phyloP scores from a whole-genome alignment of 2,113 vertebrate species.

The Laticauda laticaudata region DNA sequence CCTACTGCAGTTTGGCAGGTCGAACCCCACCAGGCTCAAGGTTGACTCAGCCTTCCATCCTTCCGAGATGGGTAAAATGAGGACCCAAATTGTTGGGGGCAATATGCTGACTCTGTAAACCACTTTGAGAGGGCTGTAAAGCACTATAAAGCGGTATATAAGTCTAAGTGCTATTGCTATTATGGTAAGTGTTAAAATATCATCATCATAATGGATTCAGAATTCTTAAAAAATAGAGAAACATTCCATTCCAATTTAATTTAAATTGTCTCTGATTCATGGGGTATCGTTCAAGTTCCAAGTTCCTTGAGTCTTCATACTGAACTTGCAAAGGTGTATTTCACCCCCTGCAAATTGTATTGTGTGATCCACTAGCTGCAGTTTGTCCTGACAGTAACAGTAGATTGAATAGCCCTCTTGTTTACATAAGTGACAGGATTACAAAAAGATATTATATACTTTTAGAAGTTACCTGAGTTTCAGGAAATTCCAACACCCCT shows the following conservation, averaged over 20 bases:
- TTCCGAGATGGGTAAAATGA: no score
- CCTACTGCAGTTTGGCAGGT: no score
- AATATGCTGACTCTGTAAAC: no score
- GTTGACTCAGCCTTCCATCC: no score
- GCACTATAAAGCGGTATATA: no score
- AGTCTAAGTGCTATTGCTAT: no score
- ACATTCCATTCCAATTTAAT: neutral
- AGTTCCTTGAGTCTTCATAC: neutral
- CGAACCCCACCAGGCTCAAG: no score
- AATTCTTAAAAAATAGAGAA: neutral
- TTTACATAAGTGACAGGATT: constrained; percentile 50
- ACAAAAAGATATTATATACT: constrained; percentile 51
- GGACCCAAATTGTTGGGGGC: no score
- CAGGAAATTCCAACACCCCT: constrained; percentile 66
- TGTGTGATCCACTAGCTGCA: neutral
- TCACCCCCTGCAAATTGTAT: neutral
- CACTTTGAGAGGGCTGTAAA: no score
- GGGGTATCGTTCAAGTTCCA: neutral
- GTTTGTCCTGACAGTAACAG: neutral
- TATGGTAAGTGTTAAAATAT: neutral
- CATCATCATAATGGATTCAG: neutral
- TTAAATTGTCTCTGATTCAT: neutral
- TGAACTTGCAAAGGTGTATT: constrained; percentile 14
- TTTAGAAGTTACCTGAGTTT: constrained; percentile 36
- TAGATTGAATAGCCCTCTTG: neutral